Percentiles rank a stretch among this genome's conserved stretches.
phyloP scores from a whole-genome alignment of 2,113 vertebrate species.

The Pimephales promelas region DNA sequence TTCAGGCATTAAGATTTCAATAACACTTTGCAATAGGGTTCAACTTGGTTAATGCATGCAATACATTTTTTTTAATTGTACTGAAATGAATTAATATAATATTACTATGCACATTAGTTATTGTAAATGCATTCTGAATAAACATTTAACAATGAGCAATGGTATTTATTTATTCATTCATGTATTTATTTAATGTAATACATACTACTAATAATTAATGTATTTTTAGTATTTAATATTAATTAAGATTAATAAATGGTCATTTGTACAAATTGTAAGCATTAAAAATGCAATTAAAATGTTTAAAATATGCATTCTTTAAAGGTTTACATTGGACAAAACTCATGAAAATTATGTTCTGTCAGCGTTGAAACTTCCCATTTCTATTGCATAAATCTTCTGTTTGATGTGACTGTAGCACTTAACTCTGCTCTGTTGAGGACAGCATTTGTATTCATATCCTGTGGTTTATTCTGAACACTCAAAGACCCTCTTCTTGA shows the following conservation, averaged over 20 bases:
- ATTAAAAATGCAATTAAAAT: background rate
- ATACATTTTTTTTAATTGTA: background rate
- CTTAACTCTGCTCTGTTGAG: background rate
- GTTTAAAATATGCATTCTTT: background rate
- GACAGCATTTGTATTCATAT: constrained; percentile 14
- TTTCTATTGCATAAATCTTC: background rate
- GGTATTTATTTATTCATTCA: too few relatives aligned
- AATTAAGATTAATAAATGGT: background rate
- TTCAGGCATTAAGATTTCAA: background rate
- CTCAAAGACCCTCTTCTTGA: background rate
- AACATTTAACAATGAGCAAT: too few relatives aligned
- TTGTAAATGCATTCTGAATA: too few relatives aligned
- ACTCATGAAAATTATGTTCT: background rate
- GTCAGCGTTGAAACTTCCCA: background rate
- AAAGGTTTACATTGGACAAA: background rate
- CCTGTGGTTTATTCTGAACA: constrained; percentile 2
- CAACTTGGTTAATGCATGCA: background rate
- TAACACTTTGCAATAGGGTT: background rate
- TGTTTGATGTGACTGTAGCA: background rate
- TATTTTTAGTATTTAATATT: too few relatives aligned
- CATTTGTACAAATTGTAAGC: background rate
- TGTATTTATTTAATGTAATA: too few relatives aligned
- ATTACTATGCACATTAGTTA: too few relatives aligned
- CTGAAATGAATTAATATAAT: too few relatives aligned
- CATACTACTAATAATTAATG: too few relatives aligned